Evolutionary conservation across 2,888 invertebrate species (phyloP).

Genomic region (Ganaspis brasiliensis): DNA sequence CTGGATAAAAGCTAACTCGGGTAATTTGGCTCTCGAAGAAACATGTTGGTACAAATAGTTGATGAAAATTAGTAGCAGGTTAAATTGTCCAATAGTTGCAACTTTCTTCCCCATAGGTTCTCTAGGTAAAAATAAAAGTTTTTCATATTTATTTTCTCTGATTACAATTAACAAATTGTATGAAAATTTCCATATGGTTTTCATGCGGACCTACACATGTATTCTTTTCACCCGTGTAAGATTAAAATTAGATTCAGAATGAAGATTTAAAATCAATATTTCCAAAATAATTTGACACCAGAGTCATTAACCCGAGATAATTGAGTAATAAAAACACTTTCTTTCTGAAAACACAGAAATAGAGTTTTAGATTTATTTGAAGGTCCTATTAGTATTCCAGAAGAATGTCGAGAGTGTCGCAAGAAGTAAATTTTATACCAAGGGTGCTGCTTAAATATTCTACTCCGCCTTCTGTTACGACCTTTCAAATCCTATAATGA

Average conservation of each 20-base stretch:
- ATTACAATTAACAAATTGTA: too few relatives aligned
- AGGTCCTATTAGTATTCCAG: constrained; percentile 17
- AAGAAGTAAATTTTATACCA: constrained; percentile 30
- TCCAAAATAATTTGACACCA: too few relatives aligned
- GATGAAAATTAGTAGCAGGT: constrained; percentile 2
- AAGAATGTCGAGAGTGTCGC: constrained; percentile 14
- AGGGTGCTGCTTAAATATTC: constrained; percentile 30
- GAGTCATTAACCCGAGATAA: too few relatives aligned
- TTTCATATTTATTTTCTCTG: too few relatives aligned
- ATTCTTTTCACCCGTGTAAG: too few relatives aligned
- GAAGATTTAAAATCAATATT: too few relatives aligned
- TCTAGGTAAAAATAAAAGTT: too few relatives aligned
- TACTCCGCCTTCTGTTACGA: constrained; percentile 14
- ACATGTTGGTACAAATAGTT: background rate
- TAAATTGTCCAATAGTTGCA: too few relatives aligned
- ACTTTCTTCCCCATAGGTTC: too few relatives aligned
- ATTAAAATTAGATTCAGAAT: too few relatives aligned
- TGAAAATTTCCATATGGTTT: too few relatives aligned
- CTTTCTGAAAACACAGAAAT: background rate
- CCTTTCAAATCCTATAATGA: constrained; percentile 11
- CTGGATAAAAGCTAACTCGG: constrained; percentile 60
- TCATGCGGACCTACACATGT: too few relatives aligned
- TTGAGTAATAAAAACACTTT: background rate
- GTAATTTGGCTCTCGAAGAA: constrained; percentile 33
- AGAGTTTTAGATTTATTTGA: background rate